Base-by-base conservation (phyloP, 1,140 invertebrate genomes). In the Lepeophtheirus salmonis region DNA sequence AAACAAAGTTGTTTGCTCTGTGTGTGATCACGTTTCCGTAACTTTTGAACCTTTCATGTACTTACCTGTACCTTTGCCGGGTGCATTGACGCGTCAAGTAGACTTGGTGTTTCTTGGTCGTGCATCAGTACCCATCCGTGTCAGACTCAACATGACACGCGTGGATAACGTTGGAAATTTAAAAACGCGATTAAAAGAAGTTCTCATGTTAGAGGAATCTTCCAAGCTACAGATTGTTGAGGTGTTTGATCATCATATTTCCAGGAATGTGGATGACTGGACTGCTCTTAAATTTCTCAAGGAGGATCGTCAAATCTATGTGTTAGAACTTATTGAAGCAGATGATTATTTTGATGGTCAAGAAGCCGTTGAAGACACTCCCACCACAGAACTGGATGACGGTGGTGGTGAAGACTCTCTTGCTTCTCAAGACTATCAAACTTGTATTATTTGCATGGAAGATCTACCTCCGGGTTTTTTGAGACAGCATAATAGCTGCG, bases 31-130 rank as follows among this genome's bases (percentile, higher is more conserved):
- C 67, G 72, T 80, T 12, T 82, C 80, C 2, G 77, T 82, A 3
- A 82, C 80, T 2, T 81, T 80, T 64, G 81, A 83, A 66, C 80
- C 81, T 26, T 83, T 83, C 64, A 82, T 82, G 80, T 83, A 83
- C 68, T 70, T 83, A 1, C 80, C 80, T n/a, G 76, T 83, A 25
- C 80, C 80, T 1, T 68, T 83, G 55, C 80, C 80, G 54, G 73
- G 77, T 64, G 79, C 79, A 12, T 77, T 79, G 73, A 78, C 82
- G 64, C 72, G 75, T 60, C 78, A 80, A 67, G 68, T 83, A 54
- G 64, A 72, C 74, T 64, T 71, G 70, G 66, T 49, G 14, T 23
- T 30, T 3, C 14, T 14, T 13, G 22, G 25, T 6, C 16, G 22
- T 14, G 20, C 59, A 56, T 62, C 18, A 0, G 10, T 69, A 20